Evolutionary conservation across 2,113 vertebrate species (phyloP), one percentile per base, ranked within the genome.

Genomic region (Fregata magnificens): DNA sequence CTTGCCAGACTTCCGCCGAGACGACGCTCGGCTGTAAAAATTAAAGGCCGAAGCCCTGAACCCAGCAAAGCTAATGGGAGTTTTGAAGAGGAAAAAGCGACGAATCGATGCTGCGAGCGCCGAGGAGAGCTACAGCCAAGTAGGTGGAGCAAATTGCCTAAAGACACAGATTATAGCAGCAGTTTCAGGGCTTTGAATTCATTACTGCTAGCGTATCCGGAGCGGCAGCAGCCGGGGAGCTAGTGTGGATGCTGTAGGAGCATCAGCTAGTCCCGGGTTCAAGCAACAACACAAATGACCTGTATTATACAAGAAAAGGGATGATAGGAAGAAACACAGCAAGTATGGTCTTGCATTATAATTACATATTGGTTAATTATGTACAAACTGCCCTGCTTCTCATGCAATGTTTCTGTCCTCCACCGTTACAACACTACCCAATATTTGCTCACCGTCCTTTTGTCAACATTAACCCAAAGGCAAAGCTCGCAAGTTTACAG

Each of bases 291-390:
- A 65, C 14, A 34, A 19, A 1, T 2, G 10, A 58, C 3, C 50
- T 1, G 28, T 8, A 13, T 21, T 36, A 14, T 4, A 22, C 5
- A 12, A 34, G 9, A 38, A 32, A n/a, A 61, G 40, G n/a, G n/a
- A 29, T 1, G 31, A 45, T 5, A 32, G 42, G n/a, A 26, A 62
- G 61, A 24, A 69, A 34, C 4, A 1, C 45, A 7, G 73, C 86
- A 15, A 32, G 31, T 3, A 16, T 0, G 12, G 40, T 6, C 80
- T 52, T 16, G 29, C 5, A 2, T 52, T 40, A 0, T 28, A 73
- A 73, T 49, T 79, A 34, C n/a, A 2, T 31, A 15, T 13, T 1
- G 24, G 52, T 61, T 61, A 74, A 61, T 24, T 15, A 11, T 0
- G 16, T 10, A 22, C 31, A 10, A 59, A 28, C 53, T 7, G 38